Evolutionary conservation across 2,113 vertebrate genomes (phyloP).

Genomic region (Cephalopholis sonnerati): DNA sequence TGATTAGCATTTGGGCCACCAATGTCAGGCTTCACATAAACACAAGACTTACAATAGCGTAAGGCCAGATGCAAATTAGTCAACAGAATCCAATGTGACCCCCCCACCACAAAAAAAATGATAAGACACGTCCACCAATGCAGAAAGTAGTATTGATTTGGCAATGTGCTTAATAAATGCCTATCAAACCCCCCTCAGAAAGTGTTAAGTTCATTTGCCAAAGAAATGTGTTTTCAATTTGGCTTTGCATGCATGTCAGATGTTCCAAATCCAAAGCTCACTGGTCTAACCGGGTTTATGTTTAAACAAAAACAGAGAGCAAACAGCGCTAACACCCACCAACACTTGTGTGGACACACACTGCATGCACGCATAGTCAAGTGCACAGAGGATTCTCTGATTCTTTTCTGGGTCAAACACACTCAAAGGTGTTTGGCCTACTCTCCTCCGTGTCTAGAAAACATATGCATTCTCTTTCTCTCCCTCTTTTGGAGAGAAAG

Average conservation of each 20-base stretch:
- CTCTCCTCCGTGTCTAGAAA: neutral
- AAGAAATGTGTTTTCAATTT: conserved; percentile 65
- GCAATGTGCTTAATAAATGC: neutral
- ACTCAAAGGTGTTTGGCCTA: conserved; percentile 11
- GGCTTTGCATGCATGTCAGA: conserved; percentile 62
- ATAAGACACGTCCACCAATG: neutral
- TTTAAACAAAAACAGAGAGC: conserved; percentile 76
- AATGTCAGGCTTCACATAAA: neutral
- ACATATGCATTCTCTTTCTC: neutral
- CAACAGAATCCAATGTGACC: neutral
- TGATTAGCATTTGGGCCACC: neutral
- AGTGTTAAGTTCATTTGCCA: conserved; percentile 37
- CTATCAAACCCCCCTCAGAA: conserved; percentile 3
- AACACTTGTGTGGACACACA: conserved; percentile 33
- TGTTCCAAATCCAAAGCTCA: conserved; percentile 56
- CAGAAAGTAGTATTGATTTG: neutral
- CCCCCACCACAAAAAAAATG: neutral
- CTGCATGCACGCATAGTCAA: conserved; percentile 29
- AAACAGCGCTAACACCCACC: conserved; percentile 61
- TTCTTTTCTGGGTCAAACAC: neutral
- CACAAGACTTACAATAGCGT: neutral
- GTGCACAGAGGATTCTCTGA: conserved; percentile 13
- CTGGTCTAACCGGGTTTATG: conserved; percentile 75
- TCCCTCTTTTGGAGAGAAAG: neutral
- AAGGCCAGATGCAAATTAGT: neutral